Evolutionary conservation across 2,888 invertebrate genomes (phyloP), one percentile per base, ranked within the genome.

Genomic region (Neocrepidodera transversa): DNA sequence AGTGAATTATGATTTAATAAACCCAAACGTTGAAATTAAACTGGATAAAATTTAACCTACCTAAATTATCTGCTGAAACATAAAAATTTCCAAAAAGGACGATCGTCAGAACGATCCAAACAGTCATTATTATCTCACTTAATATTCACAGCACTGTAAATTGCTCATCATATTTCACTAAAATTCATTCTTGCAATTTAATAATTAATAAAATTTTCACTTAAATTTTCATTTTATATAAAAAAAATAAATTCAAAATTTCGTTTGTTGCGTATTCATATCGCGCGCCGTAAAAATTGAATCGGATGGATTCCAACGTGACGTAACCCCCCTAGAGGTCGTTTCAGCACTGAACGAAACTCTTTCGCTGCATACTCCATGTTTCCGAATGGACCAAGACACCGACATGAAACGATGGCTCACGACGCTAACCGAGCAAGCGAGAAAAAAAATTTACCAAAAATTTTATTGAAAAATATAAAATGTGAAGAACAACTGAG

Each of bases 21-120:
- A n/a, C n/a, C n/a, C n/a, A n/a, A n/a, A n/a, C n/a, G n/a, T n/a
- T n/a, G n/a, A n/a, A n/a, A n/a, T n/a, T n/a, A n/a, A n/a, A n/a
- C n/a, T n/a, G n/a, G n/a, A n/a, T n/a, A n/a, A n/a, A n/a, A n/a
- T n/a, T n/a, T n/a, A n/a, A 11, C 32, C 32, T 32, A 63, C 63
- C 63, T 60, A 63, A 60, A 60, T 63, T 63, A 43, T 63, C 63
- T 23, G 63, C 63, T 28, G 50, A 54, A 50, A 51, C 60, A 40
- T 51, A 60, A 54, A 60, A 51, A 48, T 51, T 51, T 36, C 63
- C 63, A 51, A 58, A 57, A 58, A 63, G 57, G 49, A 58, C 42
- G 20, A 58, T 32, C 28, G 51, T 45, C 43, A 60, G 40, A 45
- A 55, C 48, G 51, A 55, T 58, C 63, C 63, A 60, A 36, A 51